These are phyloP conservation scores for Puntigrus tetrazona DNA, from an alignment of 2,113 vertebrate genomes.

Conservation along the genomic window DNA sequence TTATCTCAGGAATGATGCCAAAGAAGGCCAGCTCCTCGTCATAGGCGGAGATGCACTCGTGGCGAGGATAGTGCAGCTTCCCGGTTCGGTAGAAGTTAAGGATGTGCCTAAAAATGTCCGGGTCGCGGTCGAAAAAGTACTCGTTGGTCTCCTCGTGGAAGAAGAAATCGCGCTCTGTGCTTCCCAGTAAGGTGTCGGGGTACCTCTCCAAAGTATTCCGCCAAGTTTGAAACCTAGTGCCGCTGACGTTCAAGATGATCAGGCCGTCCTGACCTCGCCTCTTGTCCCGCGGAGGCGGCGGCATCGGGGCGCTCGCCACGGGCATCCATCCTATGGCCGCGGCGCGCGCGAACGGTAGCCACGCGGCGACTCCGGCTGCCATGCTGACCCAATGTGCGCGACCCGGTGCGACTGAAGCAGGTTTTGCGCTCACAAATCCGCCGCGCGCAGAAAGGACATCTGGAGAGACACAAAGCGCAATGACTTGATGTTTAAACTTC, in stretches of 20 bases:
- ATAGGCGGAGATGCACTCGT: slow-evolving; percentile 94
- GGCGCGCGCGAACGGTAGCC: slow-evolving; percentile 94
- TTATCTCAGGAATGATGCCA: slow-evolving; percentile 93
- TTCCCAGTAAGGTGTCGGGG: slow-evolving; percentile 94
- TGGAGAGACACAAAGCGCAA: slow-evolving; percentile 52
- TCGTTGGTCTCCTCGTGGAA: slow-evolving; percentile 90
- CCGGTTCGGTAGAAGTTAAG: slow-evolving; percentile 97
- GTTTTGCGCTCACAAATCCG: slow-evolving; percentile 57
- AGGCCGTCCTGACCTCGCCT: slow-evolving; percentile 82
- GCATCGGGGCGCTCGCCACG: slow-evolving; percentile 91
- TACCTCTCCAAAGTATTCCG: slow-evolving; percentile 92
- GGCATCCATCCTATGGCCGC: slow-evolving; percentile 99
- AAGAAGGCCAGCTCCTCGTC: slow-evolving; percentile 97
- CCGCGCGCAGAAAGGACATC: slow-evolving; percentile 53
- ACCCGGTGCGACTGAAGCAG: slow-evolving; percentile 54
- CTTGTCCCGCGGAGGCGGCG: slow-evolving; percentile 80
- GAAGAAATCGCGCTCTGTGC: slow-evolving; percentile 94
- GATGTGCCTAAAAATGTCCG: slow-evolving; percentile 94
- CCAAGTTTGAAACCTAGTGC: slow-evolving; percentile 94
- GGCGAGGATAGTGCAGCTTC: slow-evolving; percentile 92
- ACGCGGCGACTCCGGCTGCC: slow-evolving; percentile 93
- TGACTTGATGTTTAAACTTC: slow-evolving; percentile 2
- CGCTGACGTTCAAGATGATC: slow-evolving; percentile 92
- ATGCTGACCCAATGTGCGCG: slow-evolving; percentile 74
- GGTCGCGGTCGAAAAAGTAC: slow-evolving; percentile 97